Base-by-base conservation (phyloP, 2,888 invertebrate species). In the Drosophila limbata region DNA sequence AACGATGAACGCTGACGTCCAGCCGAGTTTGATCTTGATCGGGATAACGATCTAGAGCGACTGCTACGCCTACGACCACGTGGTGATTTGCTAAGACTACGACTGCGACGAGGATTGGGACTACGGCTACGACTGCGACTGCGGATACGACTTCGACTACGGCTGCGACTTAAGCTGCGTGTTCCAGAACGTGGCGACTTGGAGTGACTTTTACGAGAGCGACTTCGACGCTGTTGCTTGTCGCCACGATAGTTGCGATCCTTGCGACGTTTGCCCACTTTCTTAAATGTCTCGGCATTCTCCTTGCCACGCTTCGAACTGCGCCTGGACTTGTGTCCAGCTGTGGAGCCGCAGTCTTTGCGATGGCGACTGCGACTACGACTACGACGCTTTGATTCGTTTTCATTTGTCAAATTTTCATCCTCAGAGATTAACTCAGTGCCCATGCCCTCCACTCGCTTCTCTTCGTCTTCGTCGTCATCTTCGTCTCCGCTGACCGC, bases 211-310 rank as follows among this genome's bases (percentile, higher is more conserved):
- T 73, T 67, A 4, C 70, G 67, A 0, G 74, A 72, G 15, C 63
- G 67, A 39, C 71, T 72, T 9, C 75, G 19, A n/a, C 35, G 33
- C 35, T 61, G 57, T 19, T 80, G 84, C 62, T 95, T 95, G 51
- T 96, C 96, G 2, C 96, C 95, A 8, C 97, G 94, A 89, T 97
- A 97, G 86, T 95, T 97, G 69, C 96, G 93, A 84, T 95, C 96
- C 90, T 96, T 96, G 19, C 95, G 95, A 78, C 93, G 96, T 91
- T 96, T 96, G 47, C 96, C 96, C 11, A 96, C 93, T 91, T 97
- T 97, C 88, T 97, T 97, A 93, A 97, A 97, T 0, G 86, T 77
- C 88, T 95, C 95, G 50, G 94, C 94, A 67, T 93, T 94, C 17
- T 90, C 87, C 45, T 79, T 77, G 5, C 74, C 75, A 4, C 84